Conservation (phyloP, 2,888 invertebrate species). For the Amaurobius ferox region DNA sequence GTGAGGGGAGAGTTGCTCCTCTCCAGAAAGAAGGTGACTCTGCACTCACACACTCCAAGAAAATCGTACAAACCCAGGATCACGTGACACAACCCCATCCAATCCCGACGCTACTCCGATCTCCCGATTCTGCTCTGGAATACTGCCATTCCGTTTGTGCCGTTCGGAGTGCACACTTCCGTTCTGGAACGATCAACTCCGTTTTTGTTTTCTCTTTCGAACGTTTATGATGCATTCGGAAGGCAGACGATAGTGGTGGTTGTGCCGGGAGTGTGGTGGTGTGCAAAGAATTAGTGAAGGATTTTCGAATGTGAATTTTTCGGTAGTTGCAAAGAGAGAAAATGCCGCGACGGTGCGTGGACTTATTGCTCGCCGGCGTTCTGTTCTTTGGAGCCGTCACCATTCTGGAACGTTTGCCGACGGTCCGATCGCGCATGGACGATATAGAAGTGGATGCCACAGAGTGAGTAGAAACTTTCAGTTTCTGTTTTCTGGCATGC, state of each 20-base stretch:
- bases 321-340: neutral
- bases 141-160: constrained; percentile 49
- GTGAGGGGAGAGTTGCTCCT: neutral
- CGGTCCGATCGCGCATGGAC: constrained; percentile 48
- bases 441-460: constrained; percentile 68
- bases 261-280: neutral
- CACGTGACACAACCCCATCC: constrained; percentile 47
- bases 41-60: constrained; percentile 25
- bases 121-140: constrained; percentile 42
- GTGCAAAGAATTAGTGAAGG: too few species aligned
- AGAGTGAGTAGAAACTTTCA: constrained; percentile 35
- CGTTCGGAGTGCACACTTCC: constrained; percentile 11
- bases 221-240: neutral
- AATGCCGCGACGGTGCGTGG: constrained; percentile 31
- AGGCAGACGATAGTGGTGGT: neutral
- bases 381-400: constrained; percentile 38
- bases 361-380: constrained; percentile 3
- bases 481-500: too few species aligned
- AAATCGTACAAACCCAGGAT: constrained; percentile 68
- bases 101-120: constrained; percentile 30
- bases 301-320: neutral
- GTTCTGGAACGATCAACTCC: constrained; percentile 1
- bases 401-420: constrained; percentile 39
- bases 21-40: neutral
- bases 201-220: neutral